Conservation (phyloP, 2,888 invertebrate genomes). For the Drosophila nr. fundita region DNA sequence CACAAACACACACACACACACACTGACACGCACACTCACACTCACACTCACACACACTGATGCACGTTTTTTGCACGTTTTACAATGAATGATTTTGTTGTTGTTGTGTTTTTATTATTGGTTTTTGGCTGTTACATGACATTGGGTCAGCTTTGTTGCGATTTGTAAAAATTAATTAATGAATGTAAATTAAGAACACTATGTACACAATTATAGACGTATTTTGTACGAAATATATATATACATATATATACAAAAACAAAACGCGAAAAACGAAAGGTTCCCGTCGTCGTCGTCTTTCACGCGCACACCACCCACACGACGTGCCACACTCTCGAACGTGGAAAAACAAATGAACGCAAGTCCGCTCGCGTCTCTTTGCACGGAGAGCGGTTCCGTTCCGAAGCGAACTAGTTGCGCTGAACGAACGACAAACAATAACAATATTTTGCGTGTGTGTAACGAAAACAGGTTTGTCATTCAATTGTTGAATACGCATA, state of each 20-base stretch:
- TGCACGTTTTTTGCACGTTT: slow-evolving; percentile 61
- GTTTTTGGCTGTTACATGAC: slow-evolving; percentile 66
- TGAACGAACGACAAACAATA: slow-evolving; percentile 24
- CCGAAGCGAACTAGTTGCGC: slow-evolving; percentile 39
- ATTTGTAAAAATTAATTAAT: slow-evolving; percentile 38
- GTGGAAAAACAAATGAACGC: slow-evolving; percentile 63
- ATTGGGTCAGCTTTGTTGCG: slow-evolving; percentile 38
- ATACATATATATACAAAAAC: slow-evolving; percentile 76
- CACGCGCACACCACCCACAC: slow-evolving; percentile 66
- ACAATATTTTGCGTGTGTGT: neutral
- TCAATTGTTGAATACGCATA: too few species aligned
- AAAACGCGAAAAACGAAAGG: slow-evolving; percentile 74
- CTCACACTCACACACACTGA: slow-evolving; percentile 48
- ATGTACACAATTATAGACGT: slow-evolving; percentile 66
- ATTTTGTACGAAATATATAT: slow-evolving; percentile 64
- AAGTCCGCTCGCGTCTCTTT: slow-evolving; percentile 31
- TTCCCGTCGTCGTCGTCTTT: slow-evolving; percentile 66
- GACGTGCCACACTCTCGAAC: slow-evolving; percentile 64
- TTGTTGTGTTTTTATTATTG: slow-evolving; percentile 50
- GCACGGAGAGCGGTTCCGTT: slow-evolving; percentile 38
- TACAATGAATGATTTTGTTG: slow-evolving; percentile 55
- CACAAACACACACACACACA: slow-evolving; percentile 27
- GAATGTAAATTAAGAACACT: slow-evolving; percentile 60
- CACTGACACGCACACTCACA: slow-evolving; percentile 26
- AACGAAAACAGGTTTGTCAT: slow-evolving; percentile 12